phyloP scores from a whole-genome alignment of 2,113 vertebrate species.

The Percina caprodes region DNA sequence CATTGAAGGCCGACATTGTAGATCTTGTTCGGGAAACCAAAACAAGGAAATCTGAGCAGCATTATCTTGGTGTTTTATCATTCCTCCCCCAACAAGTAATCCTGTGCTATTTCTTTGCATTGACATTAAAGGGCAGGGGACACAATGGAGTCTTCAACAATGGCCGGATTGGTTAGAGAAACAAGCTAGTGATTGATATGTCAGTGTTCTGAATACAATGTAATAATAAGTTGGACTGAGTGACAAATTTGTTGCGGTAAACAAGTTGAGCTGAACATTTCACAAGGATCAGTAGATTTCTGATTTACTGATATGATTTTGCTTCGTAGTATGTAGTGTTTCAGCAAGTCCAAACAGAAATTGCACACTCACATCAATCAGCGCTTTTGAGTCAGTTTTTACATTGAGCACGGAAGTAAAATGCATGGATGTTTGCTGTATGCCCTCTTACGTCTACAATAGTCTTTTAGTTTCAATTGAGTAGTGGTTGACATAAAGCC shows the following conservation, averaged over 20 bases:
- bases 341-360: not conserved
- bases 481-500: not conserved
- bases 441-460: not conserved
- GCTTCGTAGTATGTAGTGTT: not conserved
- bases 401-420: not conserved
- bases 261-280: not conserved
- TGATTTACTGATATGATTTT: not conserved
- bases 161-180: not conserved
- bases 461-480: not conserved
- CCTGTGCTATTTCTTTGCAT: conserved; percentile 15
- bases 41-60: conserved; percentile 30
- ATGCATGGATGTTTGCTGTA: not conserved
- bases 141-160: conserved; percentile 23
- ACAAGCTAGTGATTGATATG: conserved; percentile 13
- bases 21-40: conserved; percentile 45
- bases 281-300: not conserved
- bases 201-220: not conserved
- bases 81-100: conserved; percentile 26
- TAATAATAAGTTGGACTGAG: not conserved
- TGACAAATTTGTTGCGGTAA: not conserved
- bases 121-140: conserved; percentile 29
- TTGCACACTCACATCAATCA: not conserved
- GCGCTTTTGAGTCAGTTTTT: not conserved
- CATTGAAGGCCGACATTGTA: conserved; percentile 25
- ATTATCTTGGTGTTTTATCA: conserved; percentile 39